Base-by-base conservation (phyloP, 2,797 vertebrate genomes). In the Notoglanidium macrostoma region DNA sequence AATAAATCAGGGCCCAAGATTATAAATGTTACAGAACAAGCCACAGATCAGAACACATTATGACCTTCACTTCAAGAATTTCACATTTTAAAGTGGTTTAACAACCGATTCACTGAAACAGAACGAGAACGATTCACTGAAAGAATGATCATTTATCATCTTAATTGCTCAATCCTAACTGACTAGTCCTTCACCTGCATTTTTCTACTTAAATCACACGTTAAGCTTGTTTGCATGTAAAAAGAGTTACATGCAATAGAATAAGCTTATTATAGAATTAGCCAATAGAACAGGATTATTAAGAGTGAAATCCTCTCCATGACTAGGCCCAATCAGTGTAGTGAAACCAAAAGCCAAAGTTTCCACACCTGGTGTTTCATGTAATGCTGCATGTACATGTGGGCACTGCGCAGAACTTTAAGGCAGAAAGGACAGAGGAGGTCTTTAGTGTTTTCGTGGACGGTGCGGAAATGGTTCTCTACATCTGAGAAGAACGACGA, bases 351-450 rank as follows among this genome's bases (percentile, higher is more conserved):
- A 40, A 65, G 12, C 11, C 35, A 15, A 51, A 80, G 23, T 19
- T 32, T 32, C 83, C 86, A 90, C 93, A 99, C 98, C 97, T 99
- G 98, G 94, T 99, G 98, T 87, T 96, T 98, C 97, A 99, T 98
- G 92, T 98, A 99, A 93, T 99, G 98, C 86, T 99, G 97, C 97
- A 99, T 98, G 91, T 97, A 99, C 0, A 96, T 96, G 46, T 98
- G 96, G 92, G 96, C 96, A 81, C 96, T 97, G 95, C 96, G 97
- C 84, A 98, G 96, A 85, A 99, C 97, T 96, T 98, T 99, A 90
- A 99, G 97, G 91, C 98, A 99, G 96, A 99, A 99, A 0, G 98
- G 98, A 92, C 98, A 99, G 0, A 99, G 96, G 90, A 99, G 95
- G 90, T 97, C 96, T 93, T 99, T 99, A 14, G 98, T 98, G 92